These are phyloP conservation scores for Polyploca ridens DNA, from an alignment of 2,888 invertebrate genomes.

Conservation along the genomic window DNA sequence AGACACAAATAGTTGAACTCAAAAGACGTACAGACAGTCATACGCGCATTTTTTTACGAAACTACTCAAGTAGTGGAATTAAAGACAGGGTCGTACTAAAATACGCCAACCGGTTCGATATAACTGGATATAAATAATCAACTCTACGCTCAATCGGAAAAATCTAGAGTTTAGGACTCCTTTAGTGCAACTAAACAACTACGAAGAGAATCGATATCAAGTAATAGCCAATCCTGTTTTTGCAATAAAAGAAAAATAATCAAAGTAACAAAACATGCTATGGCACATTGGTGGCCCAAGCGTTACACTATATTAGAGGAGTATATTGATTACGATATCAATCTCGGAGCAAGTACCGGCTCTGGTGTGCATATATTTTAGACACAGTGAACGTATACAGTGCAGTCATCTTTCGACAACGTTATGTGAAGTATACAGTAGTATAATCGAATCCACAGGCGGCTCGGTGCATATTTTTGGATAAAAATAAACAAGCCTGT, in stretches of 20 bases:
- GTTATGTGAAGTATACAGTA: constrained; percentile 9
- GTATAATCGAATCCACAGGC: neutral
- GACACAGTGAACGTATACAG: constrained; percentile 14
- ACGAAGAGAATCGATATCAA: neutral
- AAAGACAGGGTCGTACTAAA: neutral
- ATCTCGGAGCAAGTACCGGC: neutral
- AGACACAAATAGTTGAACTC: neutral
- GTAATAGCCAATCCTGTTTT: neutral
- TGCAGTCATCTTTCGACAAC: constrained; percentile 18
- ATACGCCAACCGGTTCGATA: neutral
- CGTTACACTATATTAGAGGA: neutral
- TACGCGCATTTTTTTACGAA: neutral
- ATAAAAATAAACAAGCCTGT: neutral
- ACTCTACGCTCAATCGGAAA: neutral
- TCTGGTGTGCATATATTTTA: neutral
- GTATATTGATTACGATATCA: neutral
- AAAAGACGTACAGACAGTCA: neutral
- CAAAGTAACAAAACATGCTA: neutral
- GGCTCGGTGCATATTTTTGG: neutral
- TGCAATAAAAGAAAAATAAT: neutral
- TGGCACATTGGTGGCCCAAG: neutral
- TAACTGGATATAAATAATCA: neutral
- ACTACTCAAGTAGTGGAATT: too few relatives aligned
- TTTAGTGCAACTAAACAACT: neutral
- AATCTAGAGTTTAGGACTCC: neutral